phyloP scores from a whole-genome alignment of 1,140 invertebrate genomes.

The Octopus bimaculoides region DNA sequence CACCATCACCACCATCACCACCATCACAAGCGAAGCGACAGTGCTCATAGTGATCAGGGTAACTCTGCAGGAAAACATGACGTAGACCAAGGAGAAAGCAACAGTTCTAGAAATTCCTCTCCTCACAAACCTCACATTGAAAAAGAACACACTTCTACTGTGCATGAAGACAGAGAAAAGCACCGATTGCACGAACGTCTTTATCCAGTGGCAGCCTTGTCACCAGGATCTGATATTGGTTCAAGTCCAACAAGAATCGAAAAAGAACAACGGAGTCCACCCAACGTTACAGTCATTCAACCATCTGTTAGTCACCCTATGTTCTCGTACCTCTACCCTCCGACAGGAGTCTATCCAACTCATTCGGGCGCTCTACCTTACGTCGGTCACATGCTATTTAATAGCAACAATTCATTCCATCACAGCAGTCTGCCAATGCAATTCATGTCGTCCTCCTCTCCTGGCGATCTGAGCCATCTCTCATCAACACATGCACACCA shows the following conservation, averaged over 20 bases:
- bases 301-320: conserved; percentile 45
- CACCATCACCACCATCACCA: too few species aligned
- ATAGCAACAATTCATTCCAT: neutral
- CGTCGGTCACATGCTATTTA: conserved; percentile 10
- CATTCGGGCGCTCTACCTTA: conserved; percentile 16
- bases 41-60: too few species aligned
- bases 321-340: conserved; percentile 47
- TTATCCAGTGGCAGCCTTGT: too few species aligned
- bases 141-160: too few species aligned
- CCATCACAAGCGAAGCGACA: too few species aligned
- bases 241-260: neutral
- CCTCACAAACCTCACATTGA: too few species aligned
- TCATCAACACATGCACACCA: conserved; percentile 24
- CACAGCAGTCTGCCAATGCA: neutral
- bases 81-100: too few species aligned
- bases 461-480: conserved; percentile 32
- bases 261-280: conserved; percentile 28
- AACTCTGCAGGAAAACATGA: too few species aligned
- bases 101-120: too few species aligned
- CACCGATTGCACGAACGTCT: too few species aligned
- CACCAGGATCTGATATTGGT: neutral
- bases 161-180: too few species aligned
- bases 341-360: conserved; percentile 26
- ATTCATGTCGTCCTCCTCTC: conserved; percentile 21
- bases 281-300: conserved; percentile 48